Conservation (phyloP, 1,140 invertebrate genomes). For the Tetramorium alpestre region DNA sequence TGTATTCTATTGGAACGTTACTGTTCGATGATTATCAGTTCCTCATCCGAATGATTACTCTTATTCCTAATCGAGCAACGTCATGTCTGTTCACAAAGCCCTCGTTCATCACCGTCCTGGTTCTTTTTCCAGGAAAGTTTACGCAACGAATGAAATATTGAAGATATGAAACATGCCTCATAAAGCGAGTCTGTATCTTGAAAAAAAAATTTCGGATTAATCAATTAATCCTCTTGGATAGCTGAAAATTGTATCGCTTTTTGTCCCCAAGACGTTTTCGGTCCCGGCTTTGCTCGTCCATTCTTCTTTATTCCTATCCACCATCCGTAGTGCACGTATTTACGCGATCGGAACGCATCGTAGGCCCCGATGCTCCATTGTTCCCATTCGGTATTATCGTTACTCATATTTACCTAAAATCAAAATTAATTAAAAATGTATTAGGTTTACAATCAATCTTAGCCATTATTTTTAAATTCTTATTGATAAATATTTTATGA, state of each 20-base stretch:
- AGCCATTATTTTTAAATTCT: background rate
- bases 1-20: slow-evolving; percentile 78
- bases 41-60: background rate
- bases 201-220: background rate
- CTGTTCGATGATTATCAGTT: background rate
- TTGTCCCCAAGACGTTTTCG: slow-evolving; percentile 87
- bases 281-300: slow-evolving; percentile 87
- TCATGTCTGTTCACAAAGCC: background rate
- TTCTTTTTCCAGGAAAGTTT: background rate
- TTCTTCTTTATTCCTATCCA: slow-evolving; percentile 89
- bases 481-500: background rate
- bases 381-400: slow-evolving; percentile 87
- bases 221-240: slow-evolving; percentile 69
- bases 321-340: slow-evolving; percentile 88
- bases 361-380: slow-evolving; percentile 87
- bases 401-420: slow-evolving; percentile 84
- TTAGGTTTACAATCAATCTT: background rate
- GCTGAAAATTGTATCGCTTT: slow-evolving; percentile 88
- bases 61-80: background rate
- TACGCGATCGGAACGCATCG: slow-evolving; percentile 87
- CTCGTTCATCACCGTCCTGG: background rate
- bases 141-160: background rate
- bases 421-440: background rate
- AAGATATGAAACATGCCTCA: background rate
- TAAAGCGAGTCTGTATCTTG: background rate